These are phyloP conservation scores for Novumbra hubbsi DNA, from an alignment of 2,797 vertebrate genomes.

Conservation along the genomic window DNA sequence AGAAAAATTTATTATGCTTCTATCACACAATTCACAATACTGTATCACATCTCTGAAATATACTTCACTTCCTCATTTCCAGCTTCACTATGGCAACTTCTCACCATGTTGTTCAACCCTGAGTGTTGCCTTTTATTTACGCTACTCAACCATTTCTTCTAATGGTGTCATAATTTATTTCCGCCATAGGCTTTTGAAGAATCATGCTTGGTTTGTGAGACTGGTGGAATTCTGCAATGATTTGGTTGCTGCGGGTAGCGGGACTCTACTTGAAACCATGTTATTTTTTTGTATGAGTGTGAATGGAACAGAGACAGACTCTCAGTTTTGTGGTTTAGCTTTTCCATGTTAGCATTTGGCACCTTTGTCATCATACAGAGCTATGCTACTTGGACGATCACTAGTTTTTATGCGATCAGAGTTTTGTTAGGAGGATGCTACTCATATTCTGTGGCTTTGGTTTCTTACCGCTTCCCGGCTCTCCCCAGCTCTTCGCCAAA, in stretches of 20 bases:
- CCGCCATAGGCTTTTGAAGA: neutral
- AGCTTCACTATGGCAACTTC: neutral
- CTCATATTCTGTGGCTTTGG: neutral
- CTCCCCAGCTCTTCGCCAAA: neutral
- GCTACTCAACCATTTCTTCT: neutral
- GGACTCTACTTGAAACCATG: neutral
- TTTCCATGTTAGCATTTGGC: neutral
- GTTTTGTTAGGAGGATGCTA: neutral
- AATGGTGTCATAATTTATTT: constrained; percentile 3
- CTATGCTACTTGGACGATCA: neutral
- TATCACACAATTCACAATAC: too few relatives aligned
- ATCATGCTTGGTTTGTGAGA: neutral
- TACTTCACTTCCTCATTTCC: neutral
- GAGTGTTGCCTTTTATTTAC: neutral
- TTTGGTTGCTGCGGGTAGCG: neutral
- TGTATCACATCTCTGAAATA: too few relatives aligned
- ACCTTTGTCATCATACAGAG: constrained; percentile 5
- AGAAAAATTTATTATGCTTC: too few relatives aligned
- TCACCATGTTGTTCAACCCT: neutral
- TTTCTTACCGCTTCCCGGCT: neutral
- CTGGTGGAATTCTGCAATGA: neutral
- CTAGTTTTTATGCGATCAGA: neutral
- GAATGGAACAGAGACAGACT: neutral
- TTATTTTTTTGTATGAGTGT: neutral
- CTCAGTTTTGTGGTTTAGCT: neutral